These are phyloP conservation scores for Odontocerum albicorne DNA, from an alignment of 2,888 invertebrate genomes.

Conservation along the genomic window DNA sequence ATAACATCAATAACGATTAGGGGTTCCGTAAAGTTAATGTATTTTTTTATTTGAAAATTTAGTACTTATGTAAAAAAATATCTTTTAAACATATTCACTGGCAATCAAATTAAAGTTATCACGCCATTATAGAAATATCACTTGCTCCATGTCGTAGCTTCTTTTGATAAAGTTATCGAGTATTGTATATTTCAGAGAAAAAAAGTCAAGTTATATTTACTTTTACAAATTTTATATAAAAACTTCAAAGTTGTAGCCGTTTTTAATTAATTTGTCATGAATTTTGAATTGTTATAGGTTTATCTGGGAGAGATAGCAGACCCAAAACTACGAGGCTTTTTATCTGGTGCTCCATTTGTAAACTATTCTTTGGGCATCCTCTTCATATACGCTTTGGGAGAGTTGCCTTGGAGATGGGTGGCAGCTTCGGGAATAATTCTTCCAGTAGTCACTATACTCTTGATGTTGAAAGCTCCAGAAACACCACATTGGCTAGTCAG, in stretches of 20 bases:
- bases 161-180: too few relatives aligned
- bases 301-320: slow-evolving; percentile 76
- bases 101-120: too few relatives aligned
- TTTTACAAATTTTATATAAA: not conserved
- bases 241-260: too few relatives aligned
- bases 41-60: too few relatives aligned
- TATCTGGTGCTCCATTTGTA: slow-evolving; percentile 72
- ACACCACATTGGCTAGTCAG: slow-evolving; percentile 75
- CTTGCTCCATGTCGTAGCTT: too few relatives aligned
- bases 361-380: slow-evolving; percentile 76
- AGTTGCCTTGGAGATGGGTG: slow-evolving; percentile 69
- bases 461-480: slow-evolving; percentile 70
- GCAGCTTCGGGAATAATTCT: slow-evolving; percentile 65
- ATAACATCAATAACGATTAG: too few relatives aligned
- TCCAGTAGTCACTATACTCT: slow-evolving; percentile 61
- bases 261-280: too few relatives aligned
- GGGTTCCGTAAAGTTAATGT: too few relatives aligned
- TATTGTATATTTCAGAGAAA: not conserved
- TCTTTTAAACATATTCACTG: too few relatives aligned
- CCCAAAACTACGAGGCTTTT: slow-evolving; percentile 66
- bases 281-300: slow-evolving; percentile 62
- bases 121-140: too few relatives aligned
- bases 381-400: slow-evolving; percentile 68
- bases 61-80: too few relatives aligned
- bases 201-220: not conserved